Percentiles rank a stretch among this genome's conserved stretches.
These are phyloP conservation scores for Adelognathus sp. DNA, from an alignment of 2,888 invertebrate genomes.

Conservation along the genomic window DNA sequence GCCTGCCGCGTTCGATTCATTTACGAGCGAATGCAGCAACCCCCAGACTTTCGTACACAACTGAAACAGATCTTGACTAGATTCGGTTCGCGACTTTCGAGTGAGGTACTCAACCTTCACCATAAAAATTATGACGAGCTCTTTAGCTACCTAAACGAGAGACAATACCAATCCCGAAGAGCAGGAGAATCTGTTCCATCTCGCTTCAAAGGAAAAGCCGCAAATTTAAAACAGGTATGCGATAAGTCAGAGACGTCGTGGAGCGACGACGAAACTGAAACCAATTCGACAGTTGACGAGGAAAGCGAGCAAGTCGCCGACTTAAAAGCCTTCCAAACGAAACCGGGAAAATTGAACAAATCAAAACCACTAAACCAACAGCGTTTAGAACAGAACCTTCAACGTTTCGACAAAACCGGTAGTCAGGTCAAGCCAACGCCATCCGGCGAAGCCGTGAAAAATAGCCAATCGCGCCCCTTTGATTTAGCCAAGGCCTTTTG, in stretches of 20 bases:
- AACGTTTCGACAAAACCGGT: conserved; percentile 4
- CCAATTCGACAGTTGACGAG: background rate
- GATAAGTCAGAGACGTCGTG: background rate
- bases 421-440: background rate
- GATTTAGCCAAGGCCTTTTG: conserved; percentile 35
- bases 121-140: background rate
- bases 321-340: background rate
- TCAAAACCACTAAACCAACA: conserved; percentile 20
- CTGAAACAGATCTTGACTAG: conserved; percentile 15
- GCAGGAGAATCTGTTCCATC: background rate
- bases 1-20: conserved; percentile 25
- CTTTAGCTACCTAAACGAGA: conserved; percentile 10
- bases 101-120: conserved; percentile 12
- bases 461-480: background rate
- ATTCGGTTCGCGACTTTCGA: conserved; percentile 19
- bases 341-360: background rate
- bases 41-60: conserved; percentile 28
- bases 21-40: conserved; percentile 36
- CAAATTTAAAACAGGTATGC: background rate
- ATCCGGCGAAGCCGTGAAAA: background rate
- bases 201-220: background rate
- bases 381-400: conserved; percentile 17
- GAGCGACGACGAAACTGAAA: background rate
- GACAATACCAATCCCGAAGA: background rate
- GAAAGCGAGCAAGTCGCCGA: background rate